Percentiles rank a stretch among this genome's conserved stretches.
Evolutionary conservation across 2,888 invertebrate genomes (phyloP).

Genomic region (Odontocerum albicorne): DNA sequence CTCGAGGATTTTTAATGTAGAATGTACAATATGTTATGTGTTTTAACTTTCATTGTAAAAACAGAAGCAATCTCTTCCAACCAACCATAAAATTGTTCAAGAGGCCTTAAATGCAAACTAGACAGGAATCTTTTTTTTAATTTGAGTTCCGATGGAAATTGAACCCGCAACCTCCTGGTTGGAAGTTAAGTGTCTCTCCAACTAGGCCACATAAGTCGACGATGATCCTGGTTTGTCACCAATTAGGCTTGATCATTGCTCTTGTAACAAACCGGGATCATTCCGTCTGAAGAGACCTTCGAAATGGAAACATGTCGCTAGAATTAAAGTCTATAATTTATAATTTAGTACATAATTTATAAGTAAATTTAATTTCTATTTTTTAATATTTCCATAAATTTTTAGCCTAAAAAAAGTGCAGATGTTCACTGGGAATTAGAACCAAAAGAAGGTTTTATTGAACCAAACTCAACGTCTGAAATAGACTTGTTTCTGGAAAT

Average conservation of each 20-base stretch:
- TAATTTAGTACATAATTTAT: too few relatives aligned
- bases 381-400: too few relatives aligned
- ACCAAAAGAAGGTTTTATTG: constrained; percentile 13
- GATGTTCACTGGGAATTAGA: constrained; percentile 9
- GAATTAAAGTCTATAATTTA: background rate
- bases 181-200: background rate
- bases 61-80: too few relatives aligned
- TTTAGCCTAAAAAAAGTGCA: constrained; percentile 3
- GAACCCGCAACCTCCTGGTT: too few relatives aligned
- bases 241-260: background rate
- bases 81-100: too few relatives aligned
- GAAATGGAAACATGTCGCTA: background rate
- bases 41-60: background rate
- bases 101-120: background rate
- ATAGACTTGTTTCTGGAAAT: constrained; percentile 11
- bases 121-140: too few relatives aligned
- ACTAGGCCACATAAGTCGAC: background rate
- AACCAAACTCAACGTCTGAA: background rate
- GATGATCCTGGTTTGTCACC: background rate
- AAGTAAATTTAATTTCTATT: too few relatives aligned
- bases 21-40: too few relatives aligned
- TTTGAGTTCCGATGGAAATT: too few relatives aligned
- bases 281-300: too few relatives aligned
- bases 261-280: background rate
- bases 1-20: too few relatives aligned